phyloP scores from a whole-genome alignment of 2,888 invertebrate genomes.

The Selenia dentaria region DNA sequence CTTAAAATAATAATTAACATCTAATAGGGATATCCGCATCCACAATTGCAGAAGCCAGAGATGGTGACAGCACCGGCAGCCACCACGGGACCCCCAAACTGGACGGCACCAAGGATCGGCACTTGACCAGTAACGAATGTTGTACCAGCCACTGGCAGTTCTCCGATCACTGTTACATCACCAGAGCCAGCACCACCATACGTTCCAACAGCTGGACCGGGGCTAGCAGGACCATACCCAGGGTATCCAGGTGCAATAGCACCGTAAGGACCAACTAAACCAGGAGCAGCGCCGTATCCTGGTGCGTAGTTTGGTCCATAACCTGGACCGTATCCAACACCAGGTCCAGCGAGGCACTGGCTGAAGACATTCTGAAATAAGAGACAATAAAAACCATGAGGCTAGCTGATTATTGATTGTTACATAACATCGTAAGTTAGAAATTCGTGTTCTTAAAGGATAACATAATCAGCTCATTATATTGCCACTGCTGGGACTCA shows the following conservation, averaged over 20 bases:
- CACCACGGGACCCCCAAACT: conserved; percentile 33
- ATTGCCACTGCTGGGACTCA: too few relatives aligned
- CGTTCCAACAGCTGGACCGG: conserved; percentile 3
- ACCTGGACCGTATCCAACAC: background rate
- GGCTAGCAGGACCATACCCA: conserved; percentile 12
- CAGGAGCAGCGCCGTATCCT: background rate
- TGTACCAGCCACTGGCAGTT: conserved; percentile 43
- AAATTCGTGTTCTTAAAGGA: too few relatives aligned
- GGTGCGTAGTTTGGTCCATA: background rate
- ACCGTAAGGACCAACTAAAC: background rate
- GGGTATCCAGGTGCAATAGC: conserved; percentile 11
- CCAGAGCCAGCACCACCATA: conserved; percentile 16
- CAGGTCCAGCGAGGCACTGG: background rate
- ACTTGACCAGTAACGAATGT: conserved; percentile 40
- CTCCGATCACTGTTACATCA: conserved; percentile 42
- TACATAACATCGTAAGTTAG: too few relatives aligned
- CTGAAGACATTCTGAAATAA: conserved; percentile 5
- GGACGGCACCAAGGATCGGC: conserved; percentile 42
- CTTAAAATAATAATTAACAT: too few relatives aligned
- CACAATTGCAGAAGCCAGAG: conserved; percentile 35
- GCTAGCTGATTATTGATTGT: too few relatives aligned
- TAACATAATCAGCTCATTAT: too few relatives aligned
- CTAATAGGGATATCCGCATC: conserved; percentile 1
- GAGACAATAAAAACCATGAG: too few relatives aligned
- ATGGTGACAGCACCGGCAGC: conserved; percentile 40